Percentiles rank a stretch among this genome's conserved stretches.
Evolutionary conservation across 2,888 invertebrate genomes (phyloP).

Genomic region (Tinea trinotella): DNA sequence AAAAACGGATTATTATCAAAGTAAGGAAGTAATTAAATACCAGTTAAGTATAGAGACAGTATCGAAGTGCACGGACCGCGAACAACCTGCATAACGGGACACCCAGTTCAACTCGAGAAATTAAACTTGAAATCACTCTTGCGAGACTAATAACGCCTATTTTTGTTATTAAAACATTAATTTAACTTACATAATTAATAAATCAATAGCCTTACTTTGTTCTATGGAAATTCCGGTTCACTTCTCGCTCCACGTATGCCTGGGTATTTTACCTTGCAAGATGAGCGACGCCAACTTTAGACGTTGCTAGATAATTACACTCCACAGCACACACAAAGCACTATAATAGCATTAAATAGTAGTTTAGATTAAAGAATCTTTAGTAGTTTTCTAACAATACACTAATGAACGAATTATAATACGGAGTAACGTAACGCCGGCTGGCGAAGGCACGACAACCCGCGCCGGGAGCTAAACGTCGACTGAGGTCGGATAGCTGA

Average conservation of each 20-base stretch:
- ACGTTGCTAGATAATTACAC: conserved; percentile 40
- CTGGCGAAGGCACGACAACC: conserved; percentile 32
- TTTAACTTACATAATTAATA: neutral
- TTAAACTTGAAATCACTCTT: conserved; percentile 29
- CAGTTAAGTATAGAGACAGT: conserved; percentile 22
- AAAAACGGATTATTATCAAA: neutral
- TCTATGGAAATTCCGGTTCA: conserved; percentile 12
- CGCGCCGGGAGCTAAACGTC: conserved; percentile 39
- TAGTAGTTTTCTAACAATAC: conserved; percentile 37
- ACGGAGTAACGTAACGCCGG: conserved; percentile 38
- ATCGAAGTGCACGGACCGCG: conserved; percentile 38
- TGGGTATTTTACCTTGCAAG: conserved; percentile 61
- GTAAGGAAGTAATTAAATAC: neutral
- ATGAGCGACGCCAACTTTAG: conserved; percentile 44
- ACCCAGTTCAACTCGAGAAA: conserved; percentile 32
- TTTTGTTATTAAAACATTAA: neutral
- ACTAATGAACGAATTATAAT: conserved; percentile 52
- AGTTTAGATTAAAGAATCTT: conserved; percentile 21
- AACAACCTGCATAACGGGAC: conserved; percentile 61
- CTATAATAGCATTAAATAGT: conserved; percentile 33
- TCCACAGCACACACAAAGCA: conserved; percentile 53
- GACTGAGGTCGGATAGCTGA: conserved; percentile 34
- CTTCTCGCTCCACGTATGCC: conserved; percentile 46
- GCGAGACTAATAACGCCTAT: conserved; percentile 16
- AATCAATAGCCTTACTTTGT: neutral